These are phyloP conservation scores for Scytalopus superciliaris DNA, from an alignment of 2,113 vertebrate species.

Conservation along the genomic window DNA sequence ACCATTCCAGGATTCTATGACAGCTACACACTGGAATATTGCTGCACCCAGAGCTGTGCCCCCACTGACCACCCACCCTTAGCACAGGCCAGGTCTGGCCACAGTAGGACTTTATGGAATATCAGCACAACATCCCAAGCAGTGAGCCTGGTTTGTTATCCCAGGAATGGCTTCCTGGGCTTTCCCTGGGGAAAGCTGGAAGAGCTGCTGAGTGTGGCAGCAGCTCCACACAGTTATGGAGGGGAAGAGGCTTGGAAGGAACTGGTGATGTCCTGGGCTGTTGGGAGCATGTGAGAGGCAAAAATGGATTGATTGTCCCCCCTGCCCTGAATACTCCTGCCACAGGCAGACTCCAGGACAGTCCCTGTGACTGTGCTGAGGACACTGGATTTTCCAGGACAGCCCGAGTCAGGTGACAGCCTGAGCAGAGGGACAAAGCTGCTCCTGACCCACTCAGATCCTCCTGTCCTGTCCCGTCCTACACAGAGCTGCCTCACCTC, in stretches of 20 bases:
- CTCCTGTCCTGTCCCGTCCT: background rate
- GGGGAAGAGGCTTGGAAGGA: background rate
- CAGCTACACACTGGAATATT: background rate
- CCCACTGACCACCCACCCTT: background rate
- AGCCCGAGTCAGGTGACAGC: rapidly evolving
- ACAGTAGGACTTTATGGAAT: background rate
- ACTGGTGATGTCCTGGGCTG: background rate
- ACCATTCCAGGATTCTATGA: background rate
- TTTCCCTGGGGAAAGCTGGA: background rate
- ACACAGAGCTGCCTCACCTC: background rate
- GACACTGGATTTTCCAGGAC: background rate
- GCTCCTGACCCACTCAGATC: background rate
- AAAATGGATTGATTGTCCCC: background rate
- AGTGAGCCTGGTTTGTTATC: background rate
- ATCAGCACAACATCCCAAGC: background rate
- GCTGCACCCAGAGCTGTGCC: background rate
- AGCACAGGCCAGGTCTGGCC: background rate
- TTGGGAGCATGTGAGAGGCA: background rate
- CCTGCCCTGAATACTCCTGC: background rate
- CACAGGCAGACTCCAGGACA: background rate
- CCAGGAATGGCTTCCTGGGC: background rate
- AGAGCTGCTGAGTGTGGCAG: background rate
- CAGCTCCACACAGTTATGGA: background rate
- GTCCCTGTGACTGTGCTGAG: background rate
- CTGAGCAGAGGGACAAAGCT: background rate